Evolutionary conservation across 2,888 invertebrate species (phyloP).

Genomic region (Ecliptopera silaceata): DNA sequence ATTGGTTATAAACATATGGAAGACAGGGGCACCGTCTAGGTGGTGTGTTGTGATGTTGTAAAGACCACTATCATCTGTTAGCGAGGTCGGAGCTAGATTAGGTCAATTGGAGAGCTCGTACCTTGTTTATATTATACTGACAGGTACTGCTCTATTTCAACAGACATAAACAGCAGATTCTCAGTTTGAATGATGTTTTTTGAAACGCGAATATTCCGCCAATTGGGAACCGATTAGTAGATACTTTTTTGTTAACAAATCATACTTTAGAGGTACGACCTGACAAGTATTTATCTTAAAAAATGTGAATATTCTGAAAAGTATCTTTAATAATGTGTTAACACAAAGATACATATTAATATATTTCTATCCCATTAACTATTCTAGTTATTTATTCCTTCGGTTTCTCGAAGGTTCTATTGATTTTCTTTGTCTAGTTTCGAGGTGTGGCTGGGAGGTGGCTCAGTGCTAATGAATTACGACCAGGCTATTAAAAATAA

Average conservation of each 20-base stretch:
- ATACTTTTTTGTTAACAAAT: too few species aligned
- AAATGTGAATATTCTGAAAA: too few species aligned
- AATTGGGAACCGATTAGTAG: too few species aligned
- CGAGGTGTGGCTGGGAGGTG: background rate
- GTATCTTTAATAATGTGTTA: too few species aligned
- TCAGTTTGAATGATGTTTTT: background rate
- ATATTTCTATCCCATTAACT: background rate
- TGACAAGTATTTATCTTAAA: too few species aligned
- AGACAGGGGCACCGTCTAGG: background rate
- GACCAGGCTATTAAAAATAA: background rate
- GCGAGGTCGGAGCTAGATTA: conserved; percentile 26
- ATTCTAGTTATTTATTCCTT: background rate
- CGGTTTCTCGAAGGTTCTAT: background rate
- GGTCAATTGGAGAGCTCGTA: conserved; percentile 23
- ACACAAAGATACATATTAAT: background rate
- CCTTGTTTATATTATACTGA: conserved; percentile 3
- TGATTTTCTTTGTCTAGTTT: conserved; percentile 13
- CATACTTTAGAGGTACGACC: too few species aligned
- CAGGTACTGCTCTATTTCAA: background rate
- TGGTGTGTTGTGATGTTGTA: background rate
- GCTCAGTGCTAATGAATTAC: background rate
- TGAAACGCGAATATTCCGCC: too few species aligned
- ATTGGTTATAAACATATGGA: background rate
- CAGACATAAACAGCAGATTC: too few species aligned
- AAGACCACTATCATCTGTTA: background rate